Evolutionary conservation across 2,888 invertebrate species (phyloP).

Genomic region (Amphipyra tragopoginis): DNA sequence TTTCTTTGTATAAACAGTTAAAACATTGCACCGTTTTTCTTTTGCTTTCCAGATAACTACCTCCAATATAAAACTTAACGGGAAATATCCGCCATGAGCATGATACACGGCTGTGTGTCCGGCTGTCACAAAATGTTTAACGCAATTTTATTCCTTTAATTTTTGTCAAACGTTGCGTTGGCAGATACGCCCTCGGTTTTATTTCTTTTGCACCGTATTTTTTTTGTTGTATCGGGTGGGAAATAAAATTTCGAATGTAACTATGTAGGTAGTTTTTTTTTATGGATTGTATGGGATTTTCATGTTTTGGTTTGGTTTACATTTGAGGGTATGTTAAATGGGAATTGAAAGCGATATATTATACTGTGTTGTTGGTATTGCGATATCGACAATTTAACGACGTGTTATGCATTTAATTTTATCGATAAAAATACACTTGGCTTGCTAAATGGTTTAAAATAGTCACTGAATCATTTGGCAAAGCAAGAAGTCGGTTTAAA

Average conservation of each 20-base stretch:
- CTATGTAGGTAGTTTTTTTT: neutral
- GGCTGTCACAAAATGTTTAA: constrained; percentile 26
- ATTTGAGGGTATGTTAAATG: neutral
- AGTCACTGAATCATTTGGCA: too few relatives aligned
- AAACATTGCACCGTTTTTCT: neutral
- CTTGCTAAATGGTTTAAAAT: too few relatives aligned
- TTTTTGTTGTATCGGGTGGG: constrained; percentile 17
- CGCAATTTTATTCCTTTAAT: constrained; percentile 22
- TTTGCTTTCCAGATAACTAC: neutral
- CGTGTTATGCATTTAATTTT: too few relatives aligned
- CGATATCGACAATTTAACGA: too few relatives aligned
- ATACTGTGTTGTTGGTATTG: too few relatives aligned
- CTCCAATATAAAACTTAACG: neutral
- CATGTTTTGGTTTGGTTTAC: constrained; percentile 1
- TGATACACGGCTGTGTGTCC: constrained; percentile 14
- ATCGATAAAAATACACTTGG: too few relatives aligned
- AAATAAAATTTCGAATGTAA: constrained; percentile 14
- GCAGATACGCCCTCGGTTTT: constrained; percentile 20
- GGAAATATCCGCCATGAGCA: constrained; percentile 7
- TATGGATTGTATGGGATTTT: neutral
- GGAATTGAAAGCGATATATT: neutral
- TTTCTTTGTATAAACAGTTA: neutral
- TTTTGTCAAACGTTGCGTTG: constrained; percentile 32
- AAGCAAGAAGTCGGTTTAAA: too few relatives aligned
- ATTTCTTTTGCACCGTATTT: constrained; percentile 10